phyloP scores from a whole-genome alignment of 2,797 vertebrate species.

The Moxostoma hubbsi region DNA sequence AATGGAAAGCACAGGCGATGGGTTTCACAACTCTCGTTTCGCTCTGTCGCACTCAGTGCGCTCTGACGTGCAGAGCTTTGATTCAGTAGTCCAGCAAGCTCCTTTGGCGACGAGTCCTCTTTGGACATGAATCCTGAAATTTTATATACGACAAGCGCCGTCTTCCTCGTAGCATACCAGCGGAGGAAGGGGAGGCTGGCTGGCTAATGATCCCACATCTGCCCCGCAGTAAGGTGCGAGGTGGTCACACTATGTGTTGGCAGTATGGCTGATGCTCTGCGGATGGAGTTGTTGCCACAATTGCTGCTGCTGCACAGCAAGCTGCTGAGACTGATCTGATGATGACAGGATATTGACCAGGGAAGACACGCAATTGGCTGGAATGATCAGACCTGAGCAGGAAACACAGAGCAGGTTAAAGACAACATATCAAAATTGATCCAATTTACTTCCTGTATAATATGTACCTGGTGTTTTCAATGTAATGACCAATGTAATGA shows the following conservation, averaged over 20 bases:
- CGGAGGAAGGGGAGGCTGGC: slow-evolving; percentile 28
- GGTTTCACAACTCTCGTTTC: slow-evolving; percentile 35
- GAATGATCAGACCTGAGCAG: slow-evolving; percentile 93
- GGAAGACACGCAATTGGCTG: slow-evolving; percentile 92
- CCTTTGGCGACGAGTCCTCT: slow-evolving; percentile 73
- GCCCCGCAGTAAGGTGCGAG: not conserved
- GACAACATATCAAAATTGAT: too few relatives aligned
- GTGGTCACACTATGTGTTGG: slow-evolving; percentile 77
- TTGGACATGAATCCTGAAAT: slow-evolving; percentile 88
- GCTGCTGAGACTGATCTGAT: slow-evolving; percentile 96
- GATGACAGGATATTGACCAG: slow-evolving; percentile 93
- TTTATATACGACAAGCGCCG: slow-evolving; percentile 54
- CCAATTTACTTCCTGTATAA: too few relatives aligned
- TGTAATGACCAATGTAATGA: too few relatives aligned
- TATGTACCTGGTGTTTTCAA: too few relatives aligned
- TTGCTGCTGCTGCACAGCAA: slow-evolving; percentile 96
- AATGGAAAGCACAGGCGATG: slow-evolving; percentile 49
- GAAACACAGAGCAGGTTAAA: slow-evolving; percentile 4
- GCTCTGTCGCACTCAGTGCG: not conserved
- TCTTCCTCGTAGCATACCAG: slow-evolving; percentile 49
- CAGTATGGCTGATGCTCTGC: slow-evolving; percentile 90
- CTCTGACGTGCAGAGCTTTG: slow-evolving; percentile 23
- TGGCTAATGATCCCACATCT: not conserved
- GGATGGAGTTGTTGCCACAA: slow-evolving; percentile 98
- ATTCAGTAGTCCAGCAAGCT: slow-evolving; percentile 63